These are phyloP conservation scores for Peromyscus melanophrys DNA, from an alignment of 2,797 vertebrate species.

Conservation along the genomic window DNA sequence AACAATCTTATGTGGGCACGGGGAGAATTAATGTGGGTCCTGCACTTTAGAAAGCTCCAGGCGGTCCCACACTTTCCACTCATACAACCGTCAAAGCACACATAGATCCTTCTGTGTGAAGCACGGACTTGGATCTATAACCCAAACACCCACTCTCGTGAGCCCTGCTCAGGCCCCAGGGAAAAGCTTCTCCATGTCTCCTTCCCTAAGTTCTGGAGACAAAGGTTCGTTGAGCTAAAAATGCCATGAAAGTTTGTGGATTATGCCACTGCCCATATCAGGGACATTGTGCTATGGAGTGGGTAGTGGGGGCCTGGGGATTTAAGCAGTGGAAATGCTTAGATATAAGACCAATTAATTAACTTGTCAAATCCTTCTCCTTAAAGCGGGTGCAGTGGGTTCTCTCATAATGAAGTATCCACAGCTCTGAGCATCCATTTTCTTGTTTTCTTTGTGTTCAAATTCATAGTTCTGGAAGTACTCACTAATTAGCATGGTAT, in stretches of 20 bases:
- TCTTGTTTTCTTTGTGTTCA: slow-evolving; percentile 71
- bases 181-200: not conserved
- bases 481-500: slow-evolving; percentile 69
- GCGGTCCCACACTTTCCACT: not conserved
- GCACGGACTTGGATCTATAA: rapidly evolving
- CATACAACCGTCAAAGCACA: not conserved
- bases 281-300: not conserved
- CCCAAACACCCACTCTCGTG: not conserved
- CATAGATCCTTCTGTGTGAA: not conserved
- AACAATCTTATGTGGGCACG: not conserved
- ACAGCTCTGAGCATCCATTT: slow-evolving; percentile 46
- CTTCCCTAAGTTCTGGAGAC: not conserved
- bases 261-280: not conserved
- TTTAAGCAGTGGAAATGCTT: slow-evolving; percentile 37
- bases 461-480: not conserved
- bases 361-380: slow-evolving; percentile 73
- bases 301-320: not conserved
- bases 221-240: not conserved
- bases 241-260: not conserved
- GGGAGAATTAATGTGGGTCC: not conserved
- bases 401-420: slow-evolving; percentile 56
- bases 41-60: not conserved
- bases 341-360: slow-evolving; percentile 73
- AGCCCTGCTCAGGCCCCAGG: not conserved
- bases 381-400: not conserved